These are phyloP conservation scores for Dysmachus trigonus DNA, from an alignment of 2,888 invertebrate species.

Conservation along the genomic window DNA sequence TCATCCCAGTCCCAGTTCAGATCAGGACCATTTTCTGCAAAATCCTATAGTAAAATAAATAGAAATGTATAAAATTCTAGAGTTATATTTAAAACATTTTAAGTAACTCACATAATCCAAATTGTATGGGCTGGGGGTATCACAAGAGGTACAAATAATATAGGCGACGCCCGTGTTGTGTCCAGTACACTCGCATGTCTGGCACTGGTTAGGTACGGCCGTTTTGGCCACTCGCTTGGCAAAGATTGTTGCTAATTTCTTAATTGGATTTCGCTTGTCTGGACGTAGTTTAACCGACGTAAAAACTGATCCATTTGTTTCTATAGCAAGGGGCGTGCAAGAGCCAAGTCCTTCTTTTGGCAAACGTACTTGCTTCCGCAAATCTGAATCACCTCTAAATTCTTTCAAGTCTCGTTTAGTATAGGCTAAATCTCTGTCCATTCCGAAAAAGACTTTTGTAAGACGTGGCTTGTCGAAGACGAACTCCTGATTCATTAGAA, in stretches of 20 bases:
- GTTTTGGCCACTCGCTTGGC: conserved; percentile 72
- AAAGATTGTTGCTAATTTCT: conserved; percentile 73
- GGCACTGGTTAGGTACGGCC: conserved; percentile 70
- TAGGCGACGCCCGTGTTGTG: conserved; percentile 73
- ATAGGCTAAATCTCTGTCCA: conserved; percentile 80
- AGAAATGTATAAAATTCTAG: neutral
- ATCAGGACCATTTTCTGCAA: conserved; percentile 43
- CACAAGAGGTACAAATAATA: conserved; percentile 73
- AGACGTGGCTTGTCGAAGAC: conserved; percentile 76
- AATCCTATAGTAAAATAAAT: conserved; percentile 44
- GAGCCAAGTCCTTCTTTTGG: conserved; percentile 80
- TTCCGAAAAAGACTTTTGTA: conserved; percentile 78
- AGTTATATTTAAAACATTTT: neutral
- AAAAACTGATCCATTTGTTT: conserved; percentile 81
- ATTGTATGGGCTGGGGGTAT: conserved; percentile 62
- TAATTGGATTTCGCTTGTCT: conserved; percentile 68
- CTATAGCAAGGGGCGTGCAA: conserved; percentile 82
- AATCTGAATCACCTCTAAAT: conserved; percentile 75
- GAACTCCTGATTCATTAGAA: conserved; percentile 84
- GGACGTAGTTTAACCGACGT: conserved; percentile 69
- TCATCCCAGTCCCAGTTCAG: conserved; percentile 46
- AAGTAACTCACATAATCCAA: conserved; percentile 66
- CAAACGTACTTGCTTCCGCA: conserved; percentile 77
- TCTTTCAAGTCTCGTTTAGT: conserved; percentile 79
- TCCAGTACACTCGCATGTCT: conserved; percentile 76